Evolutionary conservation across 2,113 vertebrate species (phyloP).

Genomic region (Ammodytes marinus): DNA sequence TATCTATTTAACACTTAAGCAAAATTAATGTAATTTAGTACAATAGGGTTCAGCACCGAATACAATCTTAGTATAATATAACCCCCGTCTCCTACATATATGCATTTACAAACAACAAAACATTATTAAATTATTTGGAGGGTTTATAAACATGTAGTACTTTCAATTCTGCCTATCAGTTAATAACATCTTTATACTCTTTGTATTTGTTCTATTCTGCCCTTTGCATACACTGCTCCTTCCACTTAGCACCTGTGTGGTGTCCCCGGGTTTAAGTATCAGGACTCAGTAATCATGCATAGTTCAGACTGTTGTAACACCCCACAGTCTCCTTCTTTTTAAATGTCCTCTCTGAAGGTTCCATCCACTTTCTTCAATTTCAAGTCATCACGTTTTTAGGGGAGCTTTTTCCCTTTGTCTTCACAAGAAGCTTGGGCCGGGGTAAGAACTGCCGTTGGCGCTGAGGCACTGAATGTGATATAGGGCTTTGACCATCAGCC

Average conservation of each 20-base stretch:
- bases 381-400: background rate
- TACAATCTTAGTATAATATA: conserved; percentile 46
- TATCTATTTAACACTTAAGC: conserved; percentile 16
- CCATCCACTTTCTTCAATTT: background rate
- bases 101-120: conserved; percentile 57
- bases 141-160: conserved; percentile 30
- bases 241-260: conserved; percentile 52
- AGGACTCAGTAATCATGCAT: conserved; percentile 68
- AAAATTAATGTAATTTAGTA: conserved; percentile 50
- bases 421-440: background rate
- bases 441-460: background rate
- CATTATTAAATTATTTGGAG: conserved; percentile 27
- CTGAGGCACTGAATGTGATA: background rate
- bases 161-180: conserved; percentile 12
- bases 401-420: background rate
- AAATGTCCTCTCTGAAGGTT: background rate
- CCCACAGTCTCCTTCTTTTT: background rate
- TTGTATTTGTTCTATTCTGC: background rate
- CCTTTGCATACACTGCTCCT: conserved; percentile 8
- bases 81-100: background rate
- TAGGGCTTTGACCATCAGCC: conserved; percentile 12
- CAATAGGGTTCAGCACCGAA: conserved; percentile 24
- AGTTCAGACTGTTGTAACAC: conserved; percentile 34
- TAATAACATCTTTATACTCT: conserved; percentile 29
- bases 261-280: conserved; percentile 33